Conservation (phyloP, 2,797 vertebrate genomes). For the Picus viridis region DNA sequence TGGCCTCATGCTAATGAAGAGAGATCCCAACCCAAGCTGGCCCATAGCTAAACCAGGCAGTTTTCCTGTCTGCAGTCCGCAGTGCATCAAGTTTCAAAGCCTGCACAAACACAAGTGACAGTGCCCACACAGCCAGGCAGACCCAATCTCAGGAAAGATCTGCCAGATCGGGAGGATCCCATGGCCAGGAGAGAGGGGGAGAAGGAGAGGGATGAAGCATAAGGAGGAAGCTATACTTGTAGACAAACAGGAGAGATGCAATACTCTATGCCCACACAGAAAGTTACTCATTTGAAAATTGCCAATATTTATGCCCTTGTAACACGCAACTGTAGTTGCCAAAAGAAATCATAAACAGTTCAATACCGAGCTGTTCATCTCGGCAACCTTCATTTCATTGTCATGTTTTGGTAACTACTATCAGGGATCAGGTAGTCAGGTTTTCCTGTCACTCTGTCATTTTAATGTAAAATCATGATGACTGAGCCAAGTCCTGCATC, state of each 20-base stretch:
- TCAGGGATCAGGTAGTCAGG: neutral
- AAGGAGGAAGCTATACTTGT: neutral
- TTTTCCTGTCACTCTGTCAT: neutral
- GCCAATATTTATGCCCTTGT: neutral
- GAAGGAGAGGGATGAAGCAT: neutral
- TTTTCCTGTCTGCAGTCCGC: neutral
- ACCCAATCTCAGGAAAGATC: neutral
- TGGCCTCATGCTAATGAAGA: accelerated
- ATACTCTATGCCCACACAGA: neutral
- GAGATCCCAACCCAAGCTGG: neutral
- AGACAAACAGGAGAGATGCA: neutral
- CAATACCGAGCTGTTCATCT: neutral
- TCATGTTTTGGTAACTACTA: neutral
- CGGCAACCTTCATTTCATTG: neutral
- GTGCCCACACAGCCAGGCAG: neutral
- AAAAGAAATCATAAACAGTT: neutral
- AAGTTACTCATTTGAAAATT: neutral
- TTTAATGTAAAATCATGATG: neutral
- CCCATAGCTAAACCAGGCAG: neutral
- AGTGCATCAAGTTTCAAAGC: accelerated
- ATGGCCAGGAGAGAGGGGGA: neutral
- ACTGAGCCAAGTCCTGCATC: neutral
- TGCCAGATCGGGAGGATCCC: neutral
- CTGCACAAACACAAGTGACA: neutral
- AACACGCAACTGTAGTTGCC: neutral